Percentiles rank a stretch among this genome's conserved stretches.
Conservation (phyloP, 2,113 vertebrate genomes). For the Sceloporus tristichus region DNA sequence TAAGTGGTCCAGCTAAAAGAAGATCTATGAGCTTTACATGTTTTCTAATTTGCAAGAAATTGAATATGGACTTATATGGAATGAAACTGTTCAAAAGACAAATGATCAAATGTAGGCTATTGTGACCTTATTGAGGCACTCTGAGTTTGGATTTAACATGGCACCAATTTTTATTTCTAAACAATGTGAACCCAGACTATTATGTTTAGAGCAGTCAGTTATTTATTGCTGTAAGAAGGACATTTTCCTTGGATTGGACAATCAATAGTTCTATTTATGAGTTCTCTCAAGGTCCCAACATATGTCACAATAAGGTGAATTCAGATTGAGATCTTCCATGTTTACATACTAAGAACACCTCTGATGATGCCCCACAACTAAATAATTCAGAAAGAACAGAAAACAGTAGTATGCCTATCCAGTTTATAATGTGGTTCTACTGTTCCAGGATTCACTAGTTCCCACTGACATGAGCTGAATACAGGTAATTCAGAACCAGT, state of each 20-base stretch:
- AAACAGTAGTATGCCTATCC: background rate
- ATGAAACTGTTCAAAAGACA: background rate
- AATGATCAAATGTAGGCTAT: background rate
- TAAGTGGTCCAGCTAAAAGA: background rate
- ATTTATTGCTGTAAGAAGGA: background rate
- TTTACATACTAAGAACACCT: background rate
- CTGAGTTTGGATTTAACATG: background rate
- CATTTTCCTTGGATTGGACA: background rate
- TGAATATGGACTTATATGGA: background rate
- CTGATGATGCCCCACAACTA: background rate
- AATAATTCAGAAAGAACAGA: background rate
- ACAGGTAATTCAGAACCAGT: no score
- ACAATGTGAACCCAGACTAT: background rate
- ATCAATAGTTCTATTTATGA: background rate
- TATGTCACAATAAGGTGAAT: background rate
- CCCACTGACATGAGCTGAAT: background rate
- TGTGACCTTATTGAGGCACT: background rate
- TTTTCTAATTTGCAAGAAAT: background rate
- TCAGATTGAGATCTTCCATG: background rate
- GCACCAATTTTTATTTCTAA: background rate
- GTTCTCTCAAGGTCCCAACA: background rate
- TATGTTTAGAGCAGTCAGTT: background rate
- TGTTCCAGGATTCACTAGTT: background rate
- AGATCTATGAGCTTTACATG: background rate
- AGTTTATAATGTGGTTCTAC: background rate